Conservation (phyloP, 2,797 vertebrate species). For the Mormyrops attenuatus region DNA sequence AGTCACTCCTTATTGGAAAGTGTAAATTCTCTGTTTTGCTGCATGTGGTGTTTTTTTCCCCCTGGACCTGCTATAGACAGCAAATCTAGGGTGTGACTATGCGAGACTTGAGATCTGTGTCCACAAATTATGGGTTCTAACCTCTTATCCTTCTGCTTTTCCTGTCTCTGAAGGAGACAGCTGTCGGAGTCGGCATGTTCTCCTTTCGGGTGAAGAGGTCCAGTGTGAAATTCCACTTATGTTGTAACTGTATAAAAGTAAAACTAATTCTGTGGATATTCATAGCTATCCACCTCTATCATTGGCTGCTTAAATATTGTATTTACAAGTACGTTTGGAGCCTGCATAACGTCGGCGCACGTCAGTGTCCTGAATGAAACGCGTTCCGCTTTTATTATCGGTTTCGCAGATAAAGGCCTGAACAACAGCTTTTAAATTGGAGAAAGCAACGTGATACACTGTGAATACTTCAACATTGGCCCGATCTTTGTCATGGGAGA, state of each 20-base stretch:
- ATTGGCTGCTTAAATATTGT: neutral
- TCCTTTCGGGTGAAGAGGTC: neutral
- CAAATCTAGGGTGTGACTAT: slow-evolving; percentile 21
- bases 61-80: neutral
- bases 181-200: neutral
- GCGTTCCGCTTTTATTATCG: neutral
- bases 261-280: neutral
- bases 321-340: neutral
- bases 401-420: neutral
- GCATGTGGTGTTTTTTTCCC: neutral
- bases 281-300: neutral
- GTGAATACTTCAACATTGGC: neutral
- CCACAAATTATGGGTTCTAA: slow-evolving; percentile 26
- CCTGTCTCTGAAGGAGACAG: neutral
- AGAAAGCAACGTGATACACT: neutral
- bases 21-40: slow-evolving; percentile 5
- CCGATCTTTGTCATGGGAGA: neutral
- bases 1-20: neutral
- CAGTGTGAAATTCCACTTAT: neutral
- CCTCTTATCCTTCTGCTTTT: neutral
- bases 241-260: neutral
- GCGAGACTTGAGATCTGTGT: slow-evolving; percentile 20
- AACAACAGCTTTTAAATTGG: neutral
- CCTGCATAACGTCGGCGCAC: neutral
- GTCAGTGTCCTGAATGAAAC: neutral